phyloP scores from a whole-genome alignment of 1,140 invertebrate species.

The Euglossa dilemma region DNA sequence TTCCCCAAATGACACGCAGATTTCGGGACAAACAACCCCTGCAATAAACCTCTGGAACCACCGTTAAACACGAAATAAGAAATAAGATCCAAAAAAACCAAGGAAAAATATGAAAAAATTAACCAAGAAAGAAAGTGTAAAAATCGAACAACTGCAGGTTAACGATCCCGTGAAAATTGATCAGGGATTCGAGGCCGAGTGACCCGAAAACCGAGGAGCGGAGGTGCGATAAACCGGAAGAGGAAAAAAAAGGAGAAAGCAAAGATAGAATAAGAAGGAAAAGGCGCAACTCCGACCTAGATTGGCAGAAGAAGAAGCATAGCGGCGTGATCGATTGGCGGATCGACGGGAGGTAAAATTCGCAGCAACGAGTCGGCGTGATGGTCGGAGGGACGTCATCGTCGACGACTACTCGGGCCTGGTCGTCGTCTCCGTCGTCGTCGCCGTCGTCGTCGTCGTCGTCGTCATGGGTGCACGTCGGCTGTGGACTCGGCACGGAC shows the following conservation, averaged over 20 bases:
- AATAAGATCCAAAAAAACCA: too few relatives aligned
- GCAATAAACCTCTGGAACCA: too few relatives aligned
- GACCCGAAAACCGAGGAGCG: too few relatives aligned
- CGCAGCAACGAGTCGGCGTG: background rate
- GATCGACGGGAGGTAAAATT: constrained; percentile 35
- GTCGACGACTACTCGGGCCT: background rate
- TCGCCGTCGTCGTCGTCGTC: constrained; percentile 18
- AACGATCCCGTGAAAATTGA: too few relatives aligned
- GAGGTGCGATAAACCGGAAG: background rate
- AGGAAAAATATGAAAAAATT: too few relatives aligned
- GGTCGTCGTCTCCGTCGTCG: background rate
- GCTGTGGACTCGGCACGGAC: constrained; percentile 67
- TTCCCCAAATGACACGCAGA: too few relatives aligned
- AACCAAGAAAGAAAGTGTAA: too few relatives aligned
- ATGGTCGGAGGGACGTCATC: constrained; percentile 29
- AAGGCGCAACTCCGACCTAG: background rate
- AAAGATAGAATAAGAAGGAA: background rate
- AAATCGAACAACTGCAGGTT: too few relatives aligned
- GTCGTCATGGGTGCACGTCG: constrained; percentile 52
- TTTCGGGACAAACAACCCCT: too few relatives aligned
- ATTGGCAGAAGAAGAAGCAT: background rate
- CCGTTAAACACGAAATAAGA: too few relatives aligned
- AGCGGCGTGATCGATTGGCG: constrained; percentile 29
- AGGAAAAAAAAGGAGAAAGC: background rate
- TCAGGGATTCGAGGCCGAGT: too few relatives aligned